Conservation (phyloP, 2,113 vertebrate genomes). For the Halcyon senegalensis region DNA sequence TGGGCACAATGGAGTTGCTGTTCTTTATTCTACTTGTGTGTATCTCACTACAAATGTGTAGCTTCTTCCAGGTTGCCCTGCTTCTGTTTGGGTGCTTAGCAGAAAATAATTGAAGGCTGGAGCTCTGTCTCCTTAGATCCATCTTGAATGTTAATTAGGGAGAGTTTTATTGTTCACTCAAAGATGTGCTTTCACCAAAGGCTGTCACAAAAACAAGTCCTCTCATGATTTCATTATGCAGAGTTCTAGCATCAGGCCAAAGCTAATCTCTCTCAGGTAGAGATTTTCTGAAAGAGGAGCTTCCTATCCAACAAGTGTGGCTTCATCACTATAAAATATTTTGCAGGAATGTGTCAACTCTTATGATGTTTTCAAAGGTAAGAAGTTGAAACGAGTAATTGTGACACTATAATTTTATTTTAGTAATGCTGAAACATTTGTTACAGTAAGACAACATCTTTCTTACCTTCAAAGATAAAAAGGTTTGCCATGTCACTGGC, state of each 20-base stretch:
- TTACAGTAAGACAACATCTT: background rate
- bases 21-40: background rate
- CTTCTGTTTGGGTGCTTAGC: background rate
- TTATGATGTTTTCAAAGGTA: background rate
- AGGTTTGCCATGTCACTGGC: background rate
- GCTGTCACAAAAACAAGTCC: background rate
- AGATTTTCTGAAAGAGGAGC: background rate
- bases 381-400: background rate
- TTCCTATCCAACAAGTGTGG: background rate
- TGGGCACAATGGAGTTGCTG: background rate
- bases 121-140: background rate
- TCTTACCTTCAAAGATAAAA: slow-evolving; percentile 22
- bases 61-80: background rate
- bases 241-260: background rate
- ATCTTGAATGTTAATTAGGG: background rate
- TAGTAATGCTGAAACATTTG: background rate
- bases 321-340: background rate
- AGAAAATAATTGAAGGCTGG: background rate
- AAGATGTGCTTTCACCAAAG: background rate
- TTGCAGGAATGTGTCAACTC: background rate
- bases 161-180: background rate
- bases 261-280: background rate
- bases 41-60: background rate
- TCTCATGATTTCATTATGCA: background rate
- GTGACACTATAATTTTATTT: background rate